Evolutionary conservation across 53 echinoderm and acorn worm genomes (phyloP).

Genomic region (Henricia sp.): DNA sequence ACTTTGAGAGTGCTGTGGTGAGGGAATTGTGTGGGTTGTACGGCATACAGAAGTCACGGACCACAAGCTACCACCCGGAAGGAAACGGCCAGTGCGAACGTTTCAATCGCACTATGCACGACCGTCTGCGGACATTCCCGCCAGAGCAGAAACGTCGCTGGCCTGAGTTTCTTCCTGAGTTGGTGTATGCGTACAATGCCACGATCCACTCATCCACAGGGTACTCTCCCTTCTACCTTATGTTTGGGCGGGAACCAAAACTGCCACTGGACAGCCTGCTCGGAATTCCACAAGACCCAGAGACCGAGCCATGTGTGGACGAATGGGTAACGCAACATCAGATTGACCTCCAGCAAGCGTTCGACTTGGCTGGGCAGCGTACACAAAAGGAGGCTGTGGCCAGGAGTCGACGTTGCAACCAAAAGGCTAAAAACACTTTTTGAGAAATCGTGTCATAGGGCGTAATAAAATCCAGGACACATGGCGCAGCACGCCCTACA

Average conservation of each 20-base stretch:
- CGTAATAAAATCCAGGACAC: constrained; percentile 46
- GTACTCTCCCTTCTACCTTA: constrained; percentile 25
- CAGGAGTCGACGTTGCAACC: neutral
- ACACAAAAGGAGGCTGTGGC: constrained; percentile 12
- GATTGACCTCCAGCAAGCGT: neutral
- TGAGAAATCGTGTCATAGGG: constrained; percentile 14
- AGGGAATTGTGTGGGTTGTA: constrained; percentile 17
- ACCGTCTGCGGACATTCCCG: constrained; percentile 19
- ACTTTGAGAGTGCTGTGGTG: constrained; percentile 76
- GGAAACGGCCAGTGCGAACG: constrained; percentile 48
- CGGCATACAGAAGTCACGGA: constrained; percentile 3
- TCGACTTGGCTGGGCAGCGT: neutral
- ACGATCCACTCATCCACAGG: constrained; percentile 35
- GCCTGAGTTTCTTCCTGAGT: constrained; percentile 25
- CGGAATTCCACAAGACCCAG: neutral
- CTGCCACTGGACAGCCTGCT: constrained; percentile 22
- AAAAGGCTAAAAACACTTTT: neutral
- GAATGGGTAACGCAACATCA: constrained; percentile 27
- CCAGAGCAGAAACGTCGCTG: neutral
- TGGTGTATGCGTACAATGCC: constrained; percentile 14
- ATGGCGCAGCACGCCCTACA: constrained; percentile 12
- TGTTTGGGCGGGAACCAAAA: constrained; percentile 41
- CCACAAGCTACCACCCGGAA: constrained; percentile 26
- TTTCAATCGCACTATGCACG: constrained; percentile 46
- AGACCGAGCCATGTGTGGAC: neutral